Percentiles rank a stretch among this genome's conserved stretches.
phyloP scores from a whole-genome alignment of 2,113 vertebrate genomes.

The Brachyhypopomus gauderio region DNA sequence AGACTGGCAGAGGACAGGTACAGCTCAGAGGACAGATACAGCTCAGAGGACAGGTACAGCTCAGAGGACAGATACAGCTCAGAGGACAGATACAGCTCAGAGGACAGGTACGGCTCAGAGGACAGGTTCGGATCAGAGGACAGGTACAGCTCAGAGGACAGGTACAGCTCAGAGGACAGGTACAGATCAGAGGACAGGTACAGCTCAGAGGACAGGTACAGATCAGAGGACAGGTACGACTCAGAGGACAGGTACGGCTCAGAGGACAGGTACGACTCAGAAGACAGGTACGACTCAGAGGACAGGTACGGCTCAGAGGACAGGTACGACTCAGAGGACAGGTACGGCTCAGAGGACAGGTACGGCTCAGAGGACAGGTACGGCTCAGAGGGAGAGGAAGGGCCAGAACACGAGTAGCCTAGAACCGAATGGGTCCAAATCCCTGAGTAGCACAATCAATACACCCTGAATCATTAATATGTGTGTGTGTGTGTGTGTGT shows the following conservation, averaged over 20 bases:
- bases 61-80: neutral
- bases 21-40: neutral
- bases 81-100: no score
- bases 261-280: neutral
- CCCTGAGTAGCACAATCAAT: no score
- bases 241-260: neutral
- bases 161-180: neutral
- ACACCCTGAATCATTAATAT: neutral
- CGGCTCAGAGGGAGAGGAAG: neutral
- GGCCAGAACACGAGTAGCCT: neutral
- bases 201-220: neutral
- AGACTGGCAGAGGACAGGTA: slow-evolving; percentile 2
- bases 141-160: neutral
- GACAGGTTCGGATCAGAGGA: no score
- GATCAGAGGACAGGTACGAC: no score
- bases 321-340: no score
- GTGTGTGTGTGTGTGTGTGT: slow-evolving; percentile 1
- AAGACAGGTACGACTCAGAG: no score
- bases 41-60: neutral
- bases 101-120: neutral
- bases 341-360: slow-evolving; percentile 1
- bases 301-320: neutral
- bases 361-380: slow-evolving; percentile 5
- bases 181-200: no score
- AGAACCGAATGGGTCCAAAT: no score